Evolutionary conservation across 2,888 invertebrate genomes (phyloP).

Genomic region (Parasteatoda lunata): DNA sequence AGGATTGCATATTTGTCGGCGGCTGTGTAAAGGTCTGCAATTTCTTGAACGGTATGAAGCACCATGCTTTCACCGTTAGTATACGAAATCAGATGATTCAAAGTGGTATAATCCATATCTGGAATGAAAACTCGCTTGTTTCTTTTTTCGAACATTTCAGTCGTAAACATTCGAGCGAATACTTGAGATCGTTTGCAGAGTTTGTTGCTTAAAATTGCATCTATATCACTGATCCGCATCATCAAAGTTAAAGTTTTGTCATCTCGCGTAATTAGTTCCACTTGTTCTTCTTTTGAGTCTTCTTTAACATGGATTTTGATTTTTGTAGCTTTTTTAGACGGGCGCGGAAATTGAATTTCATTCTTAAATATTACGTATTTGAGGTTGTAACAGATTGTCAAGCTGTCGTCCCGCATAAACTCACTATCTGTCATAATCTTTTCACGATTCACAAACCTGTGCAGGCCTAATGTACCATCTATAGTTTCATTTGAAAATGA

Average conservation of each 20-base stretch:
- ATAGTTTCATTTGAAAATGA: background rate
- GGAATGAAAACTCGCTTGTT: background rate
- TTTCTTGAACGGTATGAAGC: background rate
- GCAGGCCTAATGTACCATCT: background rate
- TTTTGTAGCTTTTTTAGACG: background rate
- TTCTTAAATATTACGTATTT: background rate
- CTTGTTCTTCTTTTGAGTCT: background rate
- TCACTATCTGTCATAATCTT: background rate
- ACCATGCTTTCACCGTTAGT: background rate
- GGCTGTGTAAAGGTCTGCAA: background rate
- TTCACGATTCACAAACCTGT: background rate
- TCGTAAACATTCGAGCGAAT: background rate
- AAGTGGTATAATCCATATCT: background rate
- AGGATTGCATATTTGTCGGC: background rate
- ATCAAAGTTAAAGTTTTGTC: background rate
- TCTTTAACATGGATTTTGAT: background rate
- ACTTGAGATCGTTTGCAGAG: background rate
- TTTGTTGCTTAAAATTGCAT: background rate
- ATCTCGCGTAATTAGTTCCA: background rate
- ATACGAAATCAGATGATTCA: background rate
- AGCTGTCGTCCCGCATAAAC: background rate
- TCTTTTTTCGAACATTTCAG: background rate
- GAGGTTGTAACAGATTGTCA: background rate
- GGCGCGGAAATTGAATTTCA: background rate
- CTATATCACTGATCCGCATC: background rate